Evolutionary conservation across 2,888 invertebrate species (phyloP), one percentile per base, ranked within the genome.

Genomic region (Apotomis turbidana): DNA sequence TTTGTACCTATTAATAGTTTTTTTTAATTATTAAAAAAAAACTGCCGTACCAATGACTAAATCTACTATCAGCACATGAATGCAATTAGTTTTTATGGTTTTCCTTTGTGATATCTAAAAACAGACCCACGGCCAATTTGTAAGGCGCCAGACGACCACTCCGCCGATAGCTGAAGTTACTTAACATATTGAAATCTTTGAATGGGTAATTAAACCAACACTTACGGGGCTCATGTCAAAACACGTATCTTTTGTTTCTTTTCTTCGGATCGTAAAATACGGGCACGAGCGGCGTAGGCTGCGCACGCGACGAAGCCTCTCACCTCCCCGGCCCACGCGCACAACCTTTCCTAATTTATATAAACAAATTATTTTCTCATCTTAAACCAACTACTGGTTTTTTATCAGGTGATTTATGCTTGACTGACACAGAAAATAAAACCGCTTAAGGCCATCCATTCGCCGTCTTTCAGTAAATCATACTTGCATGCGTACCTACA

Each of bases 311-410:
- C 90, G 85, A 83, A 84, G 85, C 83, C 85, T 78, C 83, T 83
- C 74, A 71, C 85, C 75, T 78, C 89, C 27, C 2, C 90, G 87
- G 89, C 90, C 89, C 89, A 76, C 78, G 75, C 77, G 51, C 74
- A 73, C 68, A 72, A 78, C 82, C 74, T 79, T 74, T 76, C 81
- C 82, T 89, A 86, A 89, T 88, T 89, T 88, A 88, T 89, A 85
- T 87, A 85, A 88, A 89, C 87, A 89, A 88, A 88, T 89, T 87
- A 88, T 87, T 87, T 87, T 87, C 87, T 82, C 87, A 88, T 87
- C 86, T 86, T 79, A 77, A 77, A 78, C 82, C 83, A 86, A 88
- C 90, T 90, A 89, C 90, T 89, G 90, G 86, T 87, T 86, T 89
- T 85, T 80, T 83, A 79, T 78, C 78, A 76, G 67, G 79, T 84